These are phyloP conservation scores for Tursiops truncatus DNA, from an alignment of 2,113 vertebrate genomes.

Conservation along the genomic window DNA sequence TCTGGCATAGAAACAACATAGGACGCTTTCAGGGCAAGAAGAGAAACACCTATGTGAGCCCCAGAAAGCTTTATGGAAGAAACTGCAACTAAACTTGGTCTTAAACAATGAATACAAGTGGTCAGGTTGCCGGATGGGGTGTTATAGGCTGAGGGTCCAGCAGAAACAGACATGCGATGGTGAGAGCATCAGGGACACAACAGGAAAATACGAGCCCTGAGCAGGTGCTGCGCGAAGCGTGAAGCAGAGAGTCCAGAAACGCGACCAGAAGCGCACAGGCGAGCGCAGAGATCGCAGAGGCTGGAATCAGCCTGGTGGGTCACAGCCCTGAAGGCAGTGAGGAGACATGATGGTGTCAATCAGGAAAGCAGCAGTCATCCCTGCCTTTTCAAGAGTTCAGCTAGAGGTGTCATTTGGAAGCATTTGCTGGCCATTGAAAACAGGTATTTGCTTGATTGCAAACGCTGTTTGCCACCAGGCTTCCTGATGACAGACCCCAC, in stretches of 20 bases:
- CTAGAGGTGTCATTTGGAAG: neutral
- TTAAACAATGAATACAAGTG: neutral
- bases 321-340: neutral
- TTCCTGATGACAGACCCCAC: neutral
- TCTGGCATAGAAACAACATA: neutral
- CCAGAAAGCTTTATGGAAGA: neutral
- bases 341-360: accelerated
- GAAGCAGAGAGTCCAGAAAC: no score
- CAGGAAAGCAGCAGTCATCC: neutral
- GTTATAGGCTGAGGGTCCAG: neutral
- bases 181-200: neutral
- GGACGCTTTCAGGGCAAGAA: neutral
- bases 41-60: neutral
- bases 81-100: neutral
- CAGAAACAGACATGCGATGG: accelerated
- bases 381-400: neutral
- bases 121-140: accelerated
- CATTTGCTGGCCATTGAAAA: accelerated
- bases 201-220: neutral
- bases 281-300: accelerated
- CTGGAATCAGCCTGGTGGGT: accelerated
- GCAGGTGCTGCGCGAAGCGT: accelerated
- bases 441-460: accelerated
- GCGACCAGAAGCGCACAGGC: neutral
- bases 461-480: neutral